These are phyloP conservation scores for Lynx canadensis DNA, from an alignment of 2,113 vertebrate species.

Conservation along the genomic window DNA sequence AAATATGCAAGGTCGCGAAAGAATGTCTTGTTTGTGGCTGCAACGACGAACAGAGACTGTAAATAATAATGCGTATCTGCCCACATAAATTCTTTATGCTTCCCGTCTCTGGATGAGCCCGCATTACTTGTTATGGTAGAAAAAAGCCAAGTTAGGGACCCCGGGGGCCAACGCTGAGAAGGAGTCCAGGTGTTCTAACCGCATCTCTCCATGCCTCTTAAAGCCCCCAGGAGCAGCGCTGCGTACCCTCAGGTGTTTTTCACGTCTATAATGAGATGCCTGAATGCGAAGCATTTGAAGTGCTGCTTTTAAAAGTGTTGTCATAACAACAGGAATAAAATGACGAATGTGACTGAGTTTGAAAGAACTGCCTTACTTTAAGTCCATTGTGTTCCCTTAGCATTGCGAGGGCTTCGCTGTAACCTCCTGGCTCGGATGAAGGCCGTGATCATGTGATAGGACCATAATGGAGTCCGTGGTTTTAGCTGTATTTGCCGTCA, in stretches of 20 bases:
- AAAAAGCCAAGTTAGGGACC: background rate
- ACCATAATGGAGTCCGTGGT: background rate
- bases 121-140: background rate
- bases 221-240: background rate
- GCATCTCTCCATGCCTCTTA: background rate
- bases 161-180: background rate
- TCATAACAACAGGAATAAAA: slow-evolving; percentile 77
- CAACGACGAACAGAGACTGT: background rate
- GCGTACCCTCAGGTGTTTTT: background rate
- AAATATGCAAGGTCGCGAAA: background rate
- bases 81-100: background rate
- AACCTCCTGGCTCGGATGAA: background rate
- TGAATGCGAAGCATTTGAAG: slow-evolving; percentile 29
- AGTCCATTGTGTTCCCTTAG: background rate
- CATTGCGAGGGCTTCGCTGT: background rate
- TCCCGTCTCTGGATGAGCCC: background rate
- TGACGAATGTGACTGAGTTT: background rate
- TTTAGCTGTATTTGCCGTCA: background rate
- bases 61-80: background rate
- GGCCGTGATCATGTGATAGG: background rate
- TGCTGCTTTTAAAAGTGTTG: slow-evolving; percentile 71
- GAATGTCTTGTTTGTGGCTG: background rate
- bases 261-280: slow-evolving; percentile 62
- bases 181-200: background rate
- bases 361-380: background rate